These are phyloP conservation scores for Caenorhabditis wallacei DNA, from an alignment of 2,888 invertebrate genomes.

Conservation along the genomic window DNA sequence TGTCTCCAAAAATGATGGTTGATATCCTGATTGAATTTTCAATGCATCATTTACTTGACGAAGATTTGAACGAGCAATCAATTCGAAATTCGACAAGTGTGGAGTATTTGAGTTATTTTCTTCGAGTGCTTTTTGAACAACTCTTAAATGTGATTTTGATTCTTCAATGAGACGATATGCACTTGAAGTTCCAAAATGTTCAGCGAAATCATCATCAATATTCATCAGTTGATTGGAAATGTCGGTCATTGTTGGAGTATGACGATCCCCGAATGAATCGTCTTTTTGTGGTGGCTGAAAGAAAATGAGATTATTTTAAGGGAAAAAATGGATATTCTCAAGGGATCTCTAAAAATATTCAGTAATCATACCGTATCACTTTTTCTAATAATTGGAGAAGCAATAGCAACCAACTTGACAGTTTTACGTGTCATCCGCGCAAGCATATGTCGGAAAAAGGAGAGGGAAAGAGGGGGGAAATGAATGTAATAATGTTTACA, in stretches of 20 bases:
- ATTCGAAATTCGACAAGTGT: slow-evolving; percentile 57
- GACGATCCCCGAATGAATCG: slow-evolving; percentile 66
- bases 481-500: slow-evolving; percentile 57
- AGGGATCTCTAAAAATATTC: not conserved
- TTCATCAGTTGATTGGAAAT: slow-evolving; percentile 64
- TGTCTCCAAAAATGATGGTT: slow-evolving; percentile 49
- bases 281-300: slow-evolving; percentile 76
- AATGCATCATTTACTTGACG: slow-evolving; percentile 70
- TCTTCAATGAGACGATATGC: slow-evolving; percentile 63
- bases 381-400: slow-evolving; percentile 44
- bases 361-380: slow-evolving; percentile 23
- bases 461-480: not conserved
- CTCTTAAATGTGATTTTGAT: slow-evolving; percentile 64
- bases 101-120: slow-evolving; percentile 50
- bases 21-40: slow-evolving; percentile 39
- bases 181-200: slow-evolving; percentile 63
- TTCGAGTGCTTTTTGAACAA: slow-evolving; percentile 66
- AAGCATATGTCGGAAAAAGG: slow-evolving; percentile 26
- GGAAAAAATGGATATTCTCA: not conserved
- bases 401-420: slow-evolving; percentile 36
- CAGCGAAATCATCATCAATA: slow-evolving; percentile 72
- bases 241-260: slow-evolving; percentile 40
- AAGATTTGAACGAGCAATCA: slow-evolving; percentile 71
- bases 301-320: not conserved
- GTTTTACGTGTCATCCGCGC: slow-evolving; percentile 56